These are phyloP conservation scores for Caradrina kadenii DNA, from an alignment of 2,888 invertebrate species.

Conservation along the genomic window DNA sequence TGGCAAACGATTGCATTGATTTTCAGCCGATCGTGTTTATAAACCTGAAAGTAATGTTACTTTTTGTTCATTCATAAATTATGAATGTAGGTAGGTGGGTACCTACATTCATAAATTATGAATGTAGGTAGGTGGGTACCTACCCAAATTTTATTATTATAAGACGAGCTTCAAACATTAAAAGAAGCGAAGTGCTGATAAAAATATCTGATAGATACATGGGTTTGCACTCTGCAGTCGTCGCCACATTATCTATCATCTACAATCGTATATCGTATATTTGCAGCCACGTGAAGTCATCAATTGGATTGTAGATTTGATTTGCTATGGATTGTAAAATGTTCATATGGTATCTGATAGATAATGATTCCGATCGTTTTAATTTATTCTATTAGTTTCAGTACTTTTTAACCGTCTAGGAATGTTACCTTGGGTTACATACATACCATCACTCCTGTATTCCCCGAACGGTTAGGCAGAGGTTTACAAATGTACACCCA, in stretches of 20 bases:
- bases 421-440: neutral
- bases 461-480: too few relatives aligned
- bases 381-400: neutral
- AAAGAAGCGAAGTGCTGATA: neutral
- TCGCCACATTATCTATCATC: neutral
- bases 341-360: neutral
- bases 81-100: too few relatives aligned
- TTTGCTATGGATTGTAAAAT: neutral
- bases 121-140: too few relatives aligned
- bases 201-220: slow-evolving; percentile 1
- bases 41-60: too few relatives aligned
- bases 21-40: too few relatives aligned
- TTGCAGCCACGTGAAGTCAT: neutral
- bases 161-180: neutral
- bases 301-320: neutral
- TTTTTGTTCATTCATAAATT: too few relatives aligned
- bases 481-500: too few relatives aligned
- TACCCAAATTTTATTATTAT: neutral
- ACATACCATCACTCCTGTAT: too few relatives aligned
- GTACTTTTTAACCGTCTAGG: neutral
- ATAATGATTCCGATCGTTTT: neutral
- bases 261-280: slow-evolving; percentile 2
- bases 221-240: neutral
- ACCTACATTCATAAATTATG: too few relatives aligned
- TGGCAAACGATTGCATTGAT: too few relatives aligned